Evolutionary conservation across 2,888 invertebrate genomes (phyloP).

Genomic region (Dasysyrphus albostriatus): DNA sequence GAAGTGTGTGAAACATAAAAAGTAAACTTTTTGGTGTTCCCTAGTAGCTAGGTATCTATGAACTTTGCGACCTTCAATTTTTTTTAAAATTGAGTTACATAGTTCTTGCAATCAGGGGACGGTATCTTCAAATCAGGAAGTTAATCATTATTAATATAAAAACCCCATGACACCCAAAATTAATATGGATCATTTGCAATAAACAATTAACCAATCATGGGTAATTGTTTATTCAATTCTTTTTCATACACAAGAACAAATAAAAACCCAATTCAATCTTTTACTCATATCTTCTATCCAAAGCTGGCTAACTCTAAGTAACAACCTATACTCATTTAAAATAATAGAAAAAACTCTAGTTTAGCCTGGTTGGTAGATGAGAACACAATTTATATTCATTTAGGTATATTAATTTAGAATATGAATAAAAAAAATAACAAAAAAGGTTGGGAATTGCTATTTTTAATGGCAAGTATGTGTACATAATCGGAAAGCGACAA

Average conservation of each 20-base stretch:
- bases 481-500: constrained; percentile 73
- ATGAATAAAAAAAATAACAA: constrained; percentile 32
- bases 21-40: no score
- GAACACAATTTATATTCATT: not conserved
- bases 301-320: no score
- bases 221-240: not conserved
- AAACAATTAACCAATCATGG: not conserved
- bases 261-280: not conserved
- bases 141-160: no score
- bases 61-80: no score
- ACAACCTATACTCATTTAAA: not conserved
- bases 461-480: constrained; percentile 63
- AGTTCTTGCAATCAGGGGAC: no score
- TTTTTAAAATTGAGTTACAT: no score
- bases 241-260: not conserved
- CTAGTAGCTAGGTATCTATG: no score
- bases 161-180: not conserved
- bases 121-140: no score
- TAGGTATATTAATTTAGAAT: constrained; percentile 22
- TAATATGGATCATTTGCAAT: not conserved
- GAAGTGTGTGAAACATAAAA: no score
- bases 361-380: constrained; percentile 20
- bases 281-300: not conserved
- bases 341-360: constrained; percentile 31
- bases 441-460: constrained; percentile 47